Base-by-base conservation (phyloP, 1,140 invertebrate species). In the Drosophila bipectinata region DNA sequence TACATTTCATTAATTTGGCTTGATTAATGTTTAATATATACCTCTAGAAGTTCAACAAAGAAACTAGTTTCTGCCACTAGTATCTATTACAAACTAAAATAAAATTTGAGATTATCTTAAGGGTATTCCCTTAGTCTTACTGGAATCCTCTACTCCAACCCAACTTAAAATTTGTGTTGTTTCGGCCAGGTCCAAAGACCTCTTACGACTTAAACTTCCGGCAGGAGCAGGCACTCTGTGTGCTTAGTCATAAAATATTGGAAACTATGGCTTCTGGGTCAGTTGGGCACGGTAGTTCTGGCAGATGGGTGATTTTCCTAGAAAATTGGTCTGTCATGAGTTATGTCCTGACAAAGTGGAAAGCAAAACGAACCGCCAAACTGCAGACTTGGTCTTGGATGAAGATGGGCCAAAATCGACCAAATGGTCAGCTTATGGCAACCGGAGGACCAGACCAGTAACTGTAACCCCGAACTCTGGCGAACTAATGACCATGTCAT, bases 401-500 rank as follows among this genome's bases (percentile, higher is more conserved):
- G 64, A 66, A 68, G 64, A 54, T 56, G 64, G 62, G 6, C 49
- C 34, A 44, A 53, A 44, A 44, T 41, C 26, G 26, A 28, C 26
- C 26, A 28, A 28, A 7, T 28, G 26, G 0, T 26, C 6, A 5
- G 26, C 26, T 26, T 5, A 26, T 15, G 41, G 26, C 10, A 34
- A 3, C 34, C 39, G 14, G n/a, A 6, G n/a, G 39, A 7, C 59
- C 30, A 21, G 39, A 7, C 59, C 30, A 21, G 64, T 66, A 81
- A 77, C 60, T 72, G 62, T 74, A 80, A 80, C 61, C 67, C 61
- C 52, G 49, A 71, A 77, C 64, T 51, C 39, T 32, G 67, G 57
- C 59, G 51, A 82, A 78, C 74, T 85, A 85, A 87, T 87, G 82
- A 88, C 78, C 78, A 78, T 87, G 78, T 82, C 83, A 87, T 88